Conservation (phyloP, 35 echinoderm and acorn worm genomes). For the Apostichopus japonicus region DNA sequence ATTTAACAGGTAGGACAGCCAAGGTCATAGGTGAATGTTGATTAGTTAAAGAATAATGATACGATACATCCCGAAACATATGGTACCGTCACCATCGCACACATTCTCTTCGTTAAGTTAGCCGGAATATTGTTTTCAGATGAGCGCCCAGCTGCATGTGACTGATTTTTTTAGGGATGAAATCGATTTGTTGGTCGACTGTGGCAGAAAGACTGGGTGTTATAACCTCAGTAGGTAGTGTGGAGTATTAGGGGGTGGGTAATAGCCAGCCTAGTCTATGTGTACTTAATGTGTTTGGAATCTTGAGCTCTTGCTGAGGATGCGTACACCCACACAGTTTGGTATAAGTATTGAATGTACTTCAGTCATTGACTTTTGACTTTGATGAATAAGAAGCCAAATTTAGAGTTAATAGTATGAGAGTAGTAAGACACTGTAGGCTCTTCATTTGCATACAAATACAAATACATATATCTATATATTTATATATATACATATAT, state of each 20-base stretch:
- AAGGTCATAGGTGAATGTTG: conserved; percentile 28
- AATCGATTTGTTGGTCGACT: background rate
- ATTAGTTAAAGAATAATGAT: background rate
- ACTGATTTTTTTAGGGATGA: background rate
- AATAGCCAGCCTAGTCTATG: background rate
- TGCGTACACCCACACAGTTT: background rate
- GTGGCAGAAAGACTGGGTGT: background rate
- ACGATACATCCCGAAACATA: background rate
- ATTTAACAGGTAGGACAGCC: background rate
- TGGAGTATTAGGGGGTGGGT: background rate
- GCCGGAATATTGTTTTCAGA: too few relatives aligned
- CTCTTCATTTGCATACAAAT: too few relatives aligned
- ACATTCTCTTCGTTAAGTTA: background rate
- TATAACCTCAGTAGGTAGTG: background rate
- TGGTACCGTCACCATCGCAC: background rate
- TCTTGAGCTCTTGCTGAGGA: background rate
- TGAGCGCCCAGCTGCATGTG: background rate
- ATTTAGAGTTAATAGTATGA: too few relatives aligned
- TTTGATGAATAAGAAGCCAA: too few relatives aligned
- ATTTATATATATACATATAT: too few relatives aligned
- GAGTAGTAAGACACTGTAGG: too few relatives aligned
- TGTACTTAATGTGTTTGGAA: background rate
- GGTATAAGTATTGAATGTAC: background rate
- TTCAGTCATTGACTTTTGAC: too few relatives aligned
- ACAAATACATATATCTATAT: too few relatives aligned